These are phyloP conservation scores for Phenganax stokvisi DNA, from an alignment of 92 coral and sea anemone species.

Conservation along the genomic window DNA sequence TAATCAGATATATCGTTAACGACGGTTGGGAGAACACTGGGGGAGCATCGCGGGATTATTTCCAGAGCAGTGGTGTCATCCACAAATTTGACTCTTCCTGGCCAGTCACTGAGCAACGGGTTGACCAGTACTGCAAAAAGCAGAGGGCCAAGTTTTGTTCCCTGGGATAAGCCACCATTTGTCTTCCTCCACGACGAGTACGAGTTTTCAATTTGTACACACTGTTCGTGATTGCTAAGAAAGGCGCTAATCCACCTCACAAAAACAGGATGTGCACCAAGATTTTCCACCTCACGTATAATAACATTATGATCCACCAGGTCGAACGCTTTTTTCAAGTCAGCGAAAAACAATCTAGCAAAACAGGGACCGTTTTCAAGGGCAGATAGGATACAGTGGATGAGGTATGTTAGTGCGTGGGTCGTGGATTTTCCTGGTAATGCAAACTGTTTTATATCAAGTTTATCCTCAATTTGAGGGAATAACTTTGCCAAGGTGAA, in stretches of 20 bases:
- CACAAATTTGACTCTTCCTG: conserved; percentile 7
- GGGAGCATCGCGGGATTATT: too few species aligned
- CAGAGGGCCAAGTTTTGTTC: neutral
- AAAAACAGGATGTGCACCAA: conserved; percentile 16
- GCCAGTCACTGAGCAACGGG: too few species aligned
- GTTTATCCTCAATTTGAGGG: conserved; percentile 10
- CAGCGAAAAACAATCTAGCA: conserved; percentile 24
- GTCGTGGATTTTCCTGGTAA: conserved; percentile 29
- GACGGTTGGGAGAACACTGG: neutral
- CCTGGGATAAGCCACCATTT: neutral
- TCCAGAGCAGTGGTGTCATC: neutral
- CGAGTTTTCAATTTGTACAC: neutral
- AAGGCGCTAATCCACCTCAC: conserved; percentile 12
- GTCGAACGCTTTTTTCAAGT: conserved; percentile 21
- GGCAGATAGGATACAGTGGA: neutral
- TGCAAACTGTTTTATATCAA: conserved; percentile 20
- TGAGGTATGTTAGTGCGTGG: conserved; percentile 14
- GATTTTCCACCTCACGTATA: neutral
- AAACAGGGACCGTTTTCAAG: conserved; percentile 20
- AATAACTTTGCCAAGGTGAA: conserved; percentile 11
- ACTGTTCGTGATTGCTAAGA: neutral
- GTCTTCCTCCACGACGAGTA: conserved; percentile 8
- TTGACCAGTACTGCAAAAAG: neutral
- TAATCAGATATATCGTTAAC: conserved; percentile 25
- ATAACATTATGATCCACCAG: conserved; percentile 7